phyloP scores from a whole-genome alignment of 2,797 vertebrate species.

The Meriones psammophilus region DNA sequence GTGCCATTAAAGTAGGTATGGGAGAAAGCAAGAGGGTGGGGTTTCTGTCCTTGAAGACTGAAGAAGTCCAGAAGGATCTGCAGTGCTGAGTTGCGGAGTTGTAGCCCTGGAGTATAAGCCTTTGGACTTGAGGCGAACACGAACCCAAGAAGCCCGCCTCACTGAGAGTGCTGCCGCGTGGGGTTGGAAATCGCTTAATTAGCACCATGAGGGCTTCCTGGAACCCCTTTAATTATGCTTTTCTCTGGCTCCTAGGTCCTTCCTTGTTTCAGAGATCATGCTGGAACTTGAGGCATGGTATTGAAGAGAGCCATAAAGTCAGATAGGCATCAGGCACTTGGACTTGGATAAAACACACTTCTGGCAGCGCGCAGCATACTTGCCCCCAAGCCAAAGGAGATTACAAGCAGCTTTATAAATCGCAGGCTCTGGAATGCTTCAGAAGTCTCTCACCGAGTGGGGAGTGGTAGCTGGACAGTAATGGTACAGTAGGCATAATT shows the following conservation, averaged over 20 bases:
- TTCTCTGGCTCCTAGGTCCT: not conserved
- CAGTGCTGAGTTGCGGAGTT: not conserved
- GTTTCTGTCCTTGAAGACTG: not conserved
- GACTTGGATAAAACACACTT: conserved; percentile 42
- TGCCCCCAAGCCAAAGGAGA: conserved; percentile 8
- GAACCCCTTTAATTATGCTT: not conserved
- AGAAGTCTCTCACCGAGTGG: conserved; percentile 49
- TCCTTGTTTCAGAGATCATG: not conserved
- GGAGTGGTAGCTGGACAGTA: not conserved
- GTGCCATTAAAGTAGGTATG: not conserved
- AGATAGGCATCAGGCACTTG: not conserved
- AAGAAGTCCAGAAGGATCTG: not conserved
- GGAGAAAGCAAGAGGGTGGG: not conserved
- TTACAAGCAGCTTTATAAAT: conserved; percentile 59
- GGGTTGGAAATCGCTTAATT: not conserved
- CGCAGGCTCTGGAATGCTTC: not conserved
- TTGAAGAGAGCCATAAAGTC: not conserved
- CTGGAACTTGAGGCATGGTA: not conserved
- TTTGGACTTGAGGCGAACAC: not conserved
- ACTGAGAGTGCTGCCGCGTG: not conserved
- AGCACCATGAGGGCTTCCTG: not conserved
- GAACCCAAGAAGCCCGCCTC: not conserved
- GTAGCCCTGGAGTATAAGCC: not conserved
- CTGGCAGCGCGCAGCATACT: not conserved
- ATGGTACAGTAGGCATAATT: not conserved